Evolutionary conservation across 2,888 invertebrate genomes (phyloP).

Genomic region (Diachrysia chrysitis): DNA sequence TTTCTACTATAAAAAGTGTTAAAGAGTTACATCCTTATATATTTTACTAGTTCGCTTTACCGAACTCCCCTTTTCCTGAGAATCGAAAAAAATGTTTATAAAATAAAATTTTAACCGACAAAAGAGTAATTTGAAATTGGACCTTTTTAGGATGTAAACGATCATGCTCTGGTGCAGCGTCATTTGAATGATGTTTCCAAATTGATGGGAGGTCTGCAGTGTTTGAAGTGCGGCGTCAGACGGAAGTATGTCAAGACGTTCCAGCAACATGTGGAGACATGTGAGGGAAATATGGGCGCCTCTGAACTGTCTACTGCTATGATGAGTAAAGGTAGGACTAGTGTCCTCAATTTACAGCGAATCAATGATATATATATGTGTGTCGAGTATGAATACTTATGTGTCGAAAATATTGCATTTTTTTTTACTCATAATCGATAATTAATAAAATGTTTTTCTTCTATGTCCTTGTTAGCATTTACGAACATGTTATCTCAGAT

Average conservation of each 20-base stretch:
- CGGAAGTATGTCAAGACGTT: slow-evolving; percentile 60
- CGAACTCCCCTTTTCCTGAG: too few relatives aligned
- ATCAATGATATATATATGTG: too few relatives aligned
- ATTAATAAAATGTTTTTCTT: too few relatives aligned
- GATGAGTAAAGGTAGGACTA: slow-evolving; percentile 27
- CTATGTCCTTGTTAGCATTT: too few relatives aligned
- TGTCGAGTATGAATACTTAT: too few relatives aligned
- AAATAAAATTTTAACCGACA: background rate
- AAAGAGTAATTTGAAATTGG: background rate
- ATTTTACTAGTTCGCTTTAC: too few relatives aligned
- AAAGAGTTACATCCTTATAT: too few relatives aligned
- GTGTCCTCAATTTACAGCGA: background rate
- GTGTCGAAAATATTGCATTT: too few relatives aligned
- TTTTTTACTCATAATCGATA: too few relatives aligned
- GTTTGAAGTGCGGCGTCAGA: slow-evolving; percentile 55
- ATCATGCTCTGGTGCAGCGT: slow-evolving; percentile 35
- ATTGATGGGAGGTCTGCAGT: slow-evolving; percentile 42
- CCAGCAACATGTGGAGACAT: slow-evolving; percentile 36
- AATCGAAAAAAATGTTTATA: too few relatives aligned
- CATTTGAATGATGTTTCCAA: slow-evolving; percentile 50
- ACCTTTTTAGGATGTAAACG: slow-evolving; percentile 38
- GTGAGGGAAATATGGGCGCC: slow-evolving; percentile 8
- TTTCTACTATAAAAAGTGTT: too few relatives aligned
- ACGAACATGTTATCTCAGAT: too few relatives aligned
- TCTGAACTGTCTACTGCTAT: slow-evolving; percentile 8